Evolutionary conservation across 2,113 vertebrate genomes (phyloP).

Genomic region (Rhynchomys soricoides): DNA sequence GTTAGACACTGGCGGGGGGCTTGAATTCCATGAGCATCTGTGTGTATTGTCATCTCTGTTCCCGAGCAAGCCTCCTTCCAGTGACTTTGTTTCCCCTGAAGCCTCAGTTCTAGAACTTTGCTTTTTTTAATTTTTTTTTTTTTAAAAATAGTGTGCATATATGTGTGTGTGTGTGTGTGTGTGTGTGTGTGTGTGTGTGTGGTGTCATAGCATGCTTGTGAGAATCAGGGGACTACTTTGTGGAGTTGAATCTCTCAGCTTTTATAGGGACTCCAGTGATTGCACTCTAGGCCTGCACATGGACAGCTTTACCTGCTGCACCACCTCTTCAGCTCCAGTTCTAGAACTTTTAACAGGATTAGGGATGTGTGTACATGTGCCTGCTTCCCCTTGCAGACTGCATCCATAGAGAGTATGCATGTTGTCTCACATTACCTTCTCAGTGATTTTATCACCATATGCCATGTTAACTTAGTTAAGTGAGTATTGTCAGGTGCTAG

Average conservation of each 20-base stretch:
- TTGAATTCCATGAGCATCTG: slow-evolving; percentile 6
- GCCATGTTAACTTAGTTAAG: not conserved
- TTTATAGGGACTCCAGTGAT: not conserved
- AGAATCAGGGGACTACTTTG: no score
- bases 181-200: not conserved
- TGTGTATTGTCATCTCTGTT: not conserved
- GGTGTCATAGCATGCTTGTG: not conserved
- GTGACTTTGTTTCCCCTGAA: not conserved
- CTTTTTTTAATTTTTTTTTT: not conserved
- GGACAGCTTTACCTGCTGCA: not conserved
- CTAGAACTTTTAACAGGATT: not conserved
- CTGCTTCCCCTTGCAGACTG: not conserved
- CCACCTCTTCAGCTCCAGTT: not conserved
- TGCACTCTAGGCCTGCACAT: not conserved
- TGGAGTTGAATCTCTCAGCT: no score
- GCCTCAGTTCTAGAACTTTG: not conserved
- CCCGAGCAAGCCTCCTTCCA: not conserved
- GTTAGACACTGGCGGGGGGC: not conserved
- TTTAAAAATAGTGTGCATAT: not conserved
- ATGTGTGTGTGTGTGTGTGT: not conserved
- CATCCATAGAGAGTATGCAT: not conserved
- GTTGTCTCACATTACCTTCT: not conserved
- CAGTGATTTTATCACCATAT: not conserved
- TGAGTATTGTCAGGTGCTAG: not conserved
- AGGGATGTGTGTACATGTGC: no score